Evolutionary conservation across 2,797 vertebrate species (phyloP), one percentile per base, ranked within the genome.

Genomic region (Rhinogobio ventralis): DNA sequence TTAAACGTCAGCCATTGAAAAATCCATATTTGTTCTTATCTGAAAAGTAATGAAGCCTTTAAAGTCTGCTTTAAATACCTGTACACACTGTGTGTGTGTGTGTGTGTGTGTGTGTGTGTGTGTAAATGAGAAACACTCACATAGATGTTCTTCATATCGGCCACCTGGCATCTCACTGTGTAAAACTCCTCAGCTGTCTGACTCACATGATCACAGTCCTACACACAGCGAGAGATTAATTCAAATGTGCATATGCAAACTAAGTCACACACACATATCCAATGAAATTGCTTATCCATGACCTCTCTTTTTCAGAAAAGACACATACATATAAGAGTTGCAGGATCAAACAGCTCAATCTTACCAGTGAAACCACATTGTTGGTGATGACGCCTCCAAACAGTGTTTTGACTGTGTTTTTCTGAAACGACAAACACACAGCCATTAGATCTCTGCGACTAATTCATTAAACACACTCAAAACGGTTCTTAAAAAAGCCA

Each of bases 131-230:
- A 55, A 74, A 42, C 7, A 96, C 98, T 98, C 90, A 99, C 98
- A 84, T 99, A 99, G 94, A 99, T 99, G 92, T 99, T 99, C 94
- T 99, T 99, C 98, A 99, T 99, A 86, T 99, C 98, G 4, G 98
- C 98, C 71, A 99, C 98, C 88, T 99, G 98, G 93, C 98, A 99
- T 55, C 98, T 94, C 87, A 99, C 98, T 0, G 98, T 99, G 93
- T 99, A 99, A 92, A 99, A 99, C 92, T 99, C 98, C 93, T 99
- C 98, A 2, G 97, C 98, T 5, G 98, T 99, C 92, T 99, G 98
- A 91, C 98, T 99, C 84, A 99, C 98, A 23, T 99, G 98, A 90
- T 99, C 98, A 92, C 98, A 99, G 91, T 99, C 98, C 98, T 98
- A 91, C 39, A 45, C 68, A 73, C 53, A 80, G 6, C 2, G 17